A percentile compares a stretch with the other conserved stretches of the same genome.
phyloP scores from a whole-genome alignment of 2,113 vertebrate genomes.

The Boulengeromyrus knoepffleri region DNA sequence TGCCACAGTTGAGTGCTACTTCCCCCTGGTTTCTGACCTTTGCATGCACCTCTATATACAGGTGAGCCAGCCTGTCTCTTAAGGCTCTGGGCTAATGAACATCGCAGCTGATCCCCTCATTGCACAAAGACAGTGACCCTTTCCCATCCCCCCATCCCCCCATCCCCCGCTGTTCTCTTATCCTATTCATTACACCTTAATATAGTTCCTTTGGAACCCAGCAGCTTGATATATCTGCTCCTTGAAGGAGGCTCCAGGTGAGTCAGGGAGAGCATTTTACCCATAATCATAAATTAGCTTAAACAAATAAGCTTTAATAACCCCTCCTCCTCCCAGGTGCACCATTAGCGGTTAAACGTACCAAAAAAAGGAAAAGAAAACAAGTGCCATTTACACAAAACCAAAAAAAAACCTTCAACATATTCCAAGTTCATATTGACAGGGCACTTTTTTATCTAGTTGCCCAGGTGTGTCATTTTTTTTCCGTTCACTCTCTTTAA shows the following conservation, averaged over 20 bases:
- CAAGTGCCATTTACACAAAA: background rate
- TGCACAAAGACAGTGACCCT: background rate
- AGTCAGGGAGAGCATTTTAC: background rate
- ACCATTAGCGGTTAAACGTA: background rate
- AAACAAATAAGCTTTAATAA: constrained; percentile 1
- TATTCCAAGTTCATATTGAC: background rate
- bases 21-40: background rate
- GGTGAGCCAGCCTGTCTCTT: background rate
- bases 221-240: constrained; percentile 13
- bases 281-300: background rate
- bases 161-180: background rate
- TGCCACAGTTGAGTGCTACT: background rate
- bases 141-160: background rate
- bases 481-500: background rate
- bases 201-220: constrained; percentile 10
- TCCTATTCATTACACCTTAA: constrained; percentile 25
- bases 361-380: background rate
- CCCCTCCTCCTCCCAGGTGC: background rate
- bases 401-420: background rate
- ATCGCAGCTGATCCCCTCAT: constrained; percentile 4
- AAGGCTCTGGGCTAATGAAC: constrained; percentile 18
- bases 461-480: background rate
- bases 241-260: constrained; percentile 5
- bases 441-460: background rate
- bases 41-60: background rate